A percentile compares a stretch with the other conserved stretches of the same genome.
phyloP scores from a whole-genome alignment of 2,113 vertebrate genomes.

The Otis tarda region DNA sequence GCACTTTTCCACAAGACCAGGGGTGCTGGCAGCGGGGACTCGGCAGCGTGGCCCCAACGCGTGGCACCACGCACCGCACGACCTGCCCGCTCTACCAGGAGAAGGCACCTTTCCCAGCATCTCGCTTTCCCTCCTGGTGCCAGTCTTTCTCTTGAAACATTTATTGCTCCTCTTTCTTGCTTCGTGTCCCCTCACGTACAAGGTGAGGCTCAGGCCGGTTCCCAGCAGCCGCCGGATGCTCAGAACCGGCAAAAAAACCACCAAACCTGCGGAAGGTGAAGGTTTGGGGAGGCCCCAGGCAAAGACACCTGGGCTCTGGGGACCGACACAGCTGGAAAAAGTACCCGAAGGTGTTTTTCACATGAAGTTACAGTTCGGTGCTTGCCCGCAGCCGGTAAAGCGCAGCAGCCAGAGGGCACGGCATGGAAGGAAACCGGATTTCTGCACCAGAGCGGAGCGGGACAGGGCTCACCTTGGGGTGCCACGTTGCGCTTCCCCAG shows the following conservation, averaged over 20 bases:
- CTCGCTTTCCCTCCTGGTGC: background rate
- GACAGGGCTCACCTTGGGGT: background rate
- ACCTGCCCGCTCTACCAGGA: background rate
- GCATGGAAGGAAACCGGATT: background rate
- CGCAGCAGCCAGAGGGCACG: fast-evolving
- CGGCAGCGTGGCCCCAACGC: fast-evolving
- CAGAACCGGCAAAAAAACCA: background rate
- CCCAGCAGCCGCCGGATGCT: background rate
- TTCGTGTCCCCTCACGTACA: background rate
- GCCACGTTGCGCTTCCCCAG: fast-evolving
- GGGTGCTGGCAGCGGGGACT: background rate
- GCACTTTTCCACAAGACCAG: background rate
- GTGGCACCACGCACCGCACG: fast-evolving
- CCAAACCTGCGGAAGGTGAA: background rate
- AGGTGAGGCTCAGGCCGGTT: background rate
- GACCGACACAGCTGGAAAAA: background rate
- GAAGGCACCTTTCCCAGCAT: background rate
- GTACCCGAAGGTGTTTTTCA: slow-evolving; percentile 7
- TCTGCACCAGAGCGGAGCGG: background rate
- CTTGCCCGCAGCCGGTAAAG: fast-evolving
- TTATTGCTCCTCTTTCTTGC: background rate
- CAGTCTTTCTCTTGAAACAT: background rate
- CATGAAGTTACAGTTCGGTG: slow-evolving; percentile 19
- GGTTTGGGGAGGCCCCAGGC: background rate
- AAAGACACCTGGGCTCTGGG: background rate